Evolutionary conservation across 2,888 invertebrate genomes (phyloP), one percentile per base, ranked within the genome.

Genomic region (Chirona hameri): DNA sequence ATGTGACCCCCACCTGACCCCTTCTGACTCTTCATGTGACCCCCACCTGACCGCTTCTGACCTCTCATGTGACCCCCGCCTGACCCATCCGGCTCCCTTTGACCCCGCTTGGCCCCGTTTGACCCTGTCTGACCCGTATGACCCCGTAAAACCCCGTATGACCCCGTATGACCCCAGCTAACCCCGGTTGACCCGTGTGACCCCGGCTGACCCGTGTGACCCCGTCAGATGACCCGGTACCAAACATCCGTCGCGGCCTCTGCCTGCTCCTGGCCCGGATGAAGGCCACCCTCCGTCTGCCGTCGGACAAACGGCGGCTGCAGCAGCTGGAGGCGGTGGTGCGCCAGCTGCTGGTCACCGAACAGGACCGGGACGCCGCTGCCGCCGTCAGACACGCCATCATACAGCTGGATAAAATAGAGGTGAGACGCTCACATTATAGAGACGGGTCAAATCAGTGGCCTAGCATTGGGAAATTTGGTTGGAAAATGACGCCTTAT

Each of bases 351-450:
- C 89, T 91, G 85, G 88, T 89, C 84, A 90, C 89, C 82, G 93
- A 93, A 87, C 90, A 89, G 84, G 92, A 92, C 86, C 88, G 89
- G 84, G 92, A 92, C 86, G 92, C 92, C 10, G 86, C 89, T 24
- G 87, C 87, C 48, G 88, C 89, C 60, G 88, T 92, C 18, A 88
- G 89, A 79, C 85, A 84, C 84, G 88, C 88, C 29, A 88, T 88
- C 79, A 86, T 87, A 82, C 88, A 88, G 84, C 85, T 89, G 83
- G 88, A 88, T 57, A 83, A 83, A 55, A 84, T 85, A 79, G 84
- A 85, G 79, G 84, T 85, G 29, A 81, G 52, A 52, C 7, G 24
- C 60, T 60, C 24, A 24, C 39, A 39, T 39, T 39, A 7, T 39
- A 39, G 2, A 39, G 39, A 39, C 39, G 39, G 39, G 39, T 39